Percentiles rank a stretch among this genome's conserved stretches.
Evolutionary conservation across 1,140 invertebrate genomes (phyloP).

Genomic region (Lucilia cuprina): DNA sequence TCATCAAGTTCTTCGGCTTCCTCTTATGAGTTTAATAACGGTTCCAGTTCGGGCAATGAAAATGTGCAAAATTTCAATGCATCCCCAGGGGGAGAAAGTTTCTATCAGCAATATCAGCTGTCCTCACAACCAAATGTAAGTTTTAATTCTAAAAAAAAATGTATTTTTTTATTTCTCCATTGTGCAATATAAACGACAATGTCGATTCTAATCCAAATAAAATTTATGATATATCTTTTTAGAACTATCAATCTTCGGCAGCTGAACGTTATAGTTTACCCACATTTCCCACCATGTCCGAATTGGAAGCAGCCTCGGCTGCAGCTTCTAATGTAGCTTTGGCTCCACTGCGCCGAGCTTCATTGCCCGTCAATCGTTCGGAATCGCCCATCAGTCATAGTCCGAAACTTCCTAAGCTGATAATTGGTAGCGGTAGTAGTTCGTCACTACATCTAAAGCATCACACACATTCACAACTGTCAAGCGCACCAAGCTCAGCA

Average conservation of each 20-base stretch:
- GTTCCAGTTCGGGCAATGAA: conserved; percentile 28
- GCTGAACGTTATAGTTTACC: conserved; percentile 70
- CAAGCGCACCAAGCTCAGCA: conserved; percentile 72
- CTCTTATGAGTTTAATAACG: conserved; percentile 53
- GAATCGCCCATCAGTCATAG: conserved; percentile 77
- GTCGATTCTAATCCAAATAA: neutral
- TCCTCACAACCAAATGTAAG: conserved; percentile 47
- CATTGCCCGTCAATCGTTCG: conserved; percentile 76
- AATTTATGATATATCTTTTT: neutral
- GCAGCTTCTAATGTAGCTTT: conserved; percentile 42
- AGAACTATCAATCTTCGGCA: conserved; percentile 47
- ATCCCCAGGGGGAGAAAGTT: conserved; percentile 21
- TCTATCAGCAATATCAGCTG: conserved; percentile 46
- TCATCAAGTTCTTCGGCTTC: conserved; percentile 54
- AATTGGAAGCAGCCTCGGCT: conserved; percentile 67
- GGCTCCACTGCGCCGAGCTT: conserved; percentile 72
- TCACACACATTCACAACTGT: conserved; percentile 47
- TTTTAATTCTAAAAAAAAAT: conserved; percentile 2
- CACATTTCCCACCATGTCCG: conserved; percentile 68
- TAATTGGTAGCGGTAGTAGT: conserved; percentile 63
- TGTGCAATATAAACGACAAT: neutral
- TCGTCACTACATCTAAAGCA: conserved; percentile 35
- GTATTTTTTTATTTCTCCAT: no score
- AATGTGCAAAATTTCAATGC: conserved; percentile 17
- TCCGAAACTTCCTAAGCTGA: conserved; percentile 68